A percentile compares a stretch with the other conserved stretches of the same genome.
phyloP scores from a whole-genome alignment of 2,797 vertebrate species.

The Glossophaga mutica region DNA sequence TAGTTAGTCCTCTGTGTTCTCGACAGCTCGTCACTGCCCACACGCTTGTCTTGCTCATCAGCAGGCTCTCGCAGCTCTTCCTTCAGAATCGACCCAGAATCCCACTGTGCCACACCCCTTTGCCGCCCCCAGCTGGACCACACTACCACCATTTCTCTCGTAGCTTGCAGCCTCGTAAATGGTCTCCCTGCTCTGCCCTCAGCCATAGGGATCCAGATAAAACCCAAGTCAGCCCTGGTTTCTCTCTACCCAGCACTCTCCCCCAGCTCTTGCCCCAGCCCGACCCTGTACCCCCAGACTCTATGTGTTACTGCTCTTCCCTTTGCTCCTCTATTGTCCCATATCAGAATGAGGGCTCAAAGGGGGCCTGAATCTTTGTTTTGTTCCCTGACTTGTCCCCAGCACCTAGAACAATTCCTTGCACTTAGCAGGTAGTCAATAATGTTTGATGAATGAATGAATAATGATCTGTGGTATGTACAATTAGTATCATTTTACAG shows the following conservation, averaged over 20 bases:
- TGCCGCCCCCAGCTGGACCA: not conserved
- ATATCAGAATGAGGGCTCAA: not conserved
- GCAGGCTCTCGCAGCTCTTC: not conserved
- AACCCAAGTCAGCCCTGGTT: not conserved
- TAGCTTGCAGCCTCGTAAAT: not conserved
- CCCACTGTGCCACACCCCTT: not conserved
- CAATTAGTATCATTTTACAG: not conserved
- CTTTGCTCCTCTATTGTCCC: rapidly evolving
- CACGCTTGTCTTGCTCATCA: too few relatives aligned
- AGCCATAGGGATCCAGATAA: not conserved
- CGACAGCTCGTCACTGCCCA: not conserved
- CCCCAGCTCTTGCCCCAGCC: rapidly evolving
- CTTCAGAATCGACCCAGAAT: not conserved
- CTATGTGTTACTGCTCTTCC: not conserved
- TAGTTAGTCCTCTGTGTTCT: not conserved
- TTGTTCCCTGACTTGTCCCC: not conserved
- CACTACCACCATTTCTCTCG: rapidly evolving
- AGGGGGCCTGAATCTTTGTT: not conserved
- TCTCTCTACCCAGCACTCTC: not conserved
- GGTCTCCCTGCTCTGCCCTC: too few relatives aligned
- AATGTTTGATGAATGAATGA: not conserved
- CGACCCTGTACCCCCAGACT: not conserved
- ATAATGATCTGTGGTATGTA: not conserved
- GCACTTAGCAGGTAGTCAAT: not conserved
- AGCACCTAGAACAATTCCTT: not conserved